A percentile compares a stretch with the other conserved stretches of the same genome.
Evolutionary conservation across 2,113 vertebrate species (phyloP).

Genomic region (Tupaia tana): DNA sequence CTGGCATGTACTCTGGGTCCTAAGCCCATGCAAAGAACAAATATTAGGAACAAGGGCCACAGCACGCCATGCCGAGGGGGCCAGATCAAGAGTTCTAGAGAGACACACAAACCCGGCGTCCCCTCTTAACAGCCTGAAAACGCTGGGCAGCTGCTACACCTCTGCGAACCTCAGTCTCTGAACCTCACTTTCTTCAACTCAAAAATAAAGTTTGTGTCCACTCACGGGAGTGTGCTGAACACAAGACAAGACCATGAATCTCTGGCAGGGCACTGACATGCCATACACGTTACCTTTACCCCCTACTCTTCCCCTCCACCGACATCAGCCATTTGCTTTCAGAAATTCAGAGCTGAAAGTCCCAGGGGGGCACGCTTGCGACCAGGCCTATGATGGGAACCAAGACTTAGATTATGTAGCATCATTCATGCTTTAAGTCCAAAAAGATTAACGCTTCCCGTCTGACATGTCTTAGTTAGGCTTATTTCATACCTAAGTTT

Average conservation of each 20-base stretch:
- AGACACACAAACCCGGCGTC: not conserved
- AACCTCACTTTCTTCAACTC: not conserved
- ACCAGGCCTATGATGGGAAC: not conserved
- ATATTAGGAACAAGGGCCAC: not conserved
- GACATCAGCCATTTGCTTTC: not conserved
- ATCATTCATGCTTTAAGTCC: not conserved
- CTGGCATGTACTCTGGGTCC: accelerated
- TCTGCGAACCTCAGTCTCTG: not conserved
- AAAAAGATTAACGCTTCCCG: not conserved
- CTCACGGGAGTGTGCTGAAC: accelerated
- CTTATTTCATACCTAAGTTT: not conserved
- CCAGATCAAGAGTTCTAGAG: not conserved
- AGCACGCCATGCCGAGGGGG: not conserved
- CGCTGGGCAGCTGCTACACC: accelerated
- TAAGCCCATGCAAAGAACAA: not conserved
- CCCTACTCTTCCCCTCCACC: not conserved
- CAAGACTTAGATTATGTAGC: not conserved
- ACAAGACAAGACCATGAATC: not conserved
- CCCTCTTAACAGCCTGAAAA: not conserved
- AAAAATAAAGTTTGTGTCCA: not conserved
- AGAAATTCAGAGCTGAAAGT: not conserved
- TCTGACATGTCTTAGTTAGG: not conserved
- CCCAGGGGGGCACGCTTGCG: not conserved
- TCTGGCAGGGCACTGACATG: accelerated
- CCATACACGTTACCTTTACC: not conserved